These are phyloP conservation scores for Porites lobata DNA, from an alignment of 92 coral and sea anemone species.

Conservation along the genomic window DNA sequence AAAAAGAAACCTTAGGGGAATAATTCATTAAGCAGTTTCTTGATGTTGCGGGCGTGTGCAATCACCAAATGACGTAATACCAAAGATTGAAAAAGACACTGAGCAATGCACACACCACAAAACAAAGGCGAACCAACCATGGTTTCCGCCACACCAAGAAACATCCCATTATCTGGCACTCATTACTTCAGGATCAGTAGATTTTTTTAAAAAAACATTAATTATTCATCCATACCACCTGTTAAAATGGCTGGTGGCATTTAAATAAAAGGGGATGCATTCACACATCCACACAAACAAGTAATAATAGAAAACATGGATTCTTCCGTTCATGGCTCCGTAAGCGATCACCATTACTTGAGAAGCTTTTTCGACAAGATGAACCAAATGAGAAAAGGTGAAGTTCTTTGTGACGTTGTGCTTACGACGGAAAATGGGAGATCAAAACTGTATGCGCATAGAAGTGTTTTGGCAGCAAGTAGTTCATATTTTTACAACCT, in stretches of 20 bases:
- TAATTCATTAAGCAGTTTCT: too few relatives aligned
- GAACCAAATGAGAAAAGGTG: slow-evolving; percentile 79
- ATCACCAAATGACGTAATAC: too few relatives aligned
- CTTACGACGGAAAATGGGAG: slow-evolving; percentile 78
- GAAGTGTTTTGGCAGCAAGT: slow-evolving; percentile 89
- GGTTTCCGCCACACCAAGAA: too few relatives aligned
- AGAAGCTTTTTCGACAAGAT: slow-evolving; percentile 57
- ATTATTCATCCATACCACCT: slow-evolving; percentile 37
- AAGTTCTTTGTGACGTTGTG: slow-evolving; percentile 86
- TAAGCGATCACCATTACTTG: slow-evolving; percentile 55
- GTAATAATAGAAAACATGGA: slow-evolving; percentile 17
- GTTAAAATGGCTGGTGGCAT: slow-evolving; percentile 26
- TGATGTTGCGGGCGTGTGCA: too few relatives aligned
- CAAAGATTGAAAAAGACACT: too few relatives aligned
- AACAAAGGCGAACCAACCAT: too few relatives aligned
- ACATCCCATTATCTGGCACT: not conserved
- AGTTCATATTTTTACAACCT: slow-evolving; percentile 86
- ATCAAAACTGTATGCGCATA: slow-evolving; percentile 84
- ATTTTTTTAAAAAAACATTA: not conserved
- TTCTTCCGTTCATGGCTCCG: not conserved
- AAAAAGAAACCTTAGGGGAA: too few relatives aligned
- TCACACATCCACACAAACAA: not conserved
- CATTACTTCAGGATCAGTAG: not conserved
- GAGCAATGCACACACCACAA: too few relatives aligned
- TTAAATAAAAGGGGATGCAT: too few relatives aligned